Percentiles rank a stretch among this genome's conserved stretches.
Conservation (phyloP, 2,888 invertebrate species). For the Bhutanitis thaidina region DNA sequence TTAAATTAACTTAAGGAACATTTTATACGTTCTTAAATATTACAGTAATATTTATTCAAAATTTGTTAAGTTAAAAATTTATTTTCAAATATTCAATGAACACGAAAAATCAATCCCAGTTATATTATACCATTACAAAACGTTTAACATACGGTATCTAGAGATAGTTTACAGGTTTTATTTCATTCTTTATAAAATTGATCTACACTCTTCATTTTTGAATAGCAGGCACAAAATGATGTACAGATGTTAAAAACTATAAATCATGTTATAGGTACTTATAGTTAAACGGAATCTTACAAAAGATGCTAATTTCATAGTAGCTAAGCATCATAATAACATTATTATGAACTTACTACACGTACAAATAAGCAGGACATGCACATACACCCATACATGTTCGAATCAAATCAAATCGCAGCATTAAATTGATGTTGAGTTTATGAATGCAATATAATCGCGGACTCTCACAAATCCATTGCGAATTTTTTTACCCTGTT, state of each 20-base stretch:
- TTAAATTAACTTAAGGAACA: too few relatives aligned
- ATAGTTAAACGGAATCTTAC: background rate
- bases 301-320: constrained; percentile 7
- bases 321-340: constrained; percentile 10
- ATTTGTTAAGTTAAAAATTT: too few relatives aligned
- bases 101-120: background rate
- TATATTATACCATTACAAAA: background rate
- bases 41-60: too few relatives aligned
- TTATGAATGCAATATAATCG: constrained; percentile 14
- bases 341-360: constrained; percentile 2
- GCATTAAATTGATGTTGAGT: constrained; percentile 10
- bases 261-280: background rate
- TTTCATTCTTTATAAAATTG: constrained; percentile 7
- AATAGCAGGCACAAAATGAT: background rate
- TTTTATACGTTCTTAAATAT: too few relatives aligned
- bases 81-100: too few relatives aligned
- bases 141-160: background rate
- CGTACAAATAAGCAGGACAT: background rate
- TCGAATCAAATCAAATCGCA: background rate
- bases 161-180: background rate
- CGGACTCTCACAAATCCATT: constrained; percentile 28
- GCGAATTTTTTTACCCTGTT: constrained; percentile 60
- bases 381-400: constrained; percentile 15
- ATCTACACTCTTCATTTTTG: background rate
- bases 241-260: background rate